Evolutionary conservation across 2,113 vertebrate genomes (phyloP).

Genomic region (Xyliphius kryptos): DNA sequence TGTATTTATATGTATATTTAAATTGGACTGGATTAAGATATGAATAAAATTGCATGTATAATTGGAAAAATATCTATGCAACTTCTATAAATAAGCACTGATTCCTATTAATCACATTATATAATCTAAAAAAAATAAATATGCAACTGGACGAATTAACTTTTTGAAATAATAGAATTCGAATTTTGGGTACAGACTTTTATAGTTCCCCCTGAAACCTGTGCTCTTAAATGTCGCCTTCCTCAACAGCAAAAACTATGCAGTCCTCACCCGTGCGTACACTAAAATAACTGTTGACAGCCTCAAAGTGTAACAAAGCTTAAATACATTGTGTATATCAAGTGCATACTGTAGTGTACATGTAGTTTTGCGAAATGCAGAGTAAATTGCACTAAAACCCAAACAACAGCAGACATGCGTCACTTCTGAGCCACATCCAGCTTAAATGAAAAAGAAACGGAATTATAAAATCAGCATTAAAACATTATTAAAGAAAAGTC

Average conservation of each 20-base stretch:
- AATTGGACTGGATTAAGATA: background rate
- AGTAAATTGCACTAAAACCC: slow-evolving; percentile 4
- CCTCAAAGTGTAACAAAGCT: slow-evolving; percentile 33
- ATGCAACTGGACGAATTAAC: too few species aligned
- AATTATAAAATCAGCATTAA: too few species aligned
- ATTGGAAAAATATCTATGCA: background rate
- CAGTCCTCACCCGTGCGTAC: too few species aligned
- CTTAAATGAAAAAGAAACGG: background rate
- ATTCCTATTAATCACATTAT: too few species aligned
- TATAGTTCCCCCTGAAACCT: too few species aligned
- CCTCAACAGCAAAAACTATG: too few species aligned
- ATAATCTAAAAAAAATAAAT: too few species aligned
- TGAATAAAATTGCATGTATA: background rate
- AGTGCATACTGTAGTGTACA: slow-evolving; percentile 24
- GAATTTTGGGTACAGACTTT: too few species aligned
- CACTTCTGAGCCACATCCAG: background rate
- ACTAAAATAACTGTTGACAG: slow-evolving; percentile 3
- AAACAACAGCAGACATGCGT: slow-evolving; percentile 25
- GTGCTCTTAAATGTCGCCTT: too few species aligned
- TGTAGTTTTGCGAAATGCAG: background rate
- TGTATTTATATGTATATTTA: too few species aligned
- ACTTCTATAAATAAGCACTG: background rate
- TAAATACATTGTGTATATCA: slow-evolving; percentile 28
- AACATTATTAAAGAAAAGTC: too few species aligned
- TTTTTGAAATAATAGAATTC: too few species aligned